Percentiles rank a stretch among this genome's conserved stretches.
Conservation (phyloP, 2,888 invertebrate genomes). For the Drosophila ustulata region DNA sequence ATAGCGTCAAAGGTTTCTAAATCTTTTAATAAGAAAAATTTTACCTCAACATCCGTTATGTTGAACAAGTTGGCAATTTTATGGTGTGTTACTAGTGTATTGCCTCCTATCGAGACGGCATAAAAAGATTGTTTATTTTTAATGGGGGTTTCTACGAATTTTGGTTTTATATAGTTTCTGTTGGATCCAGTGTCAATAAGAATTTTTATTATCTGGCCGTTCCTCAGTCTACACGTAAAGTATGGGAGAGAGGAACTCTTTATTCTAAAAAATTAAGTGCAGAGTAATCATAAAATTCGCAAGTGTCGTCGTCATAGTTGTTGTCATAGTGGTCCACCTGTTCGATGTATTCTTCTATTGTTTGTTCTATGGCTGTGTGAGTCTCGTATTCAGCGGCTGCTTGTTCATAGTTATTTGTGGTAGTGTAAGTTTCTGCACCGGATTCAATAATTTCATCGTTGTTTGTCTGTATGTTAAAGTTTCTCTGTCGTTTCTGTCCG, state of each 20-base stretch:
- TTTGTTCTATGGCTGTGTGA: background rate
- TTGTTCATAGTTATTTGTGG: background rate
- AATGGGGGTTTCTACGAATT: too few species aligned
- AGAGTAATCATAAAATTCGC: background rate
- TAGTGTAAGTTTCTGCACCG: background rate
- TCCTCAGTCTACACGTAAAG: background rate
- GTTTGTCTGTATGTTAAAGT: background rate
- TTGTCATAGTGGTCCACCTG: background rate
- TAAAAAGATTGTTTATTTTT: too few species aligned
- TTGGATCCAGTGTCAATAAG: too few species aligned
- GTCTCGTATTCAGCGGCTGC: background rate
- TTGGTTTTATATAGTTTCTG: too few species aligned
- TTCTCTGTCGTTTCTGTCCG: conserved; percentile 1
- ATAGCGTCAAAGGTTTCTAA: too few species aligned
- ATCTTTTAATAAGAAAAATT: too few species aligned
- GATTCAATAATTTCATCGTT: background rate
- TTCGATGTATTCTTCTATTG: background rate
- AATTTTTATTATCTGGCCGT: too few species aligned
- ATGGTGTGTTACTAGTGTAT: too few species aligned
- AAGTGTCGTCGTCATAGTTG: too few species aligned
- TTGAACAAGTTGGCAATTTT: too few species aligned
- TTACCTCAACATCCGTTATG: too few species aligned
- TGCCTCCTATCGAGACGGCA: too few species aligned
- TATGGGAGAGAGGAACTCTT: conserved; percentile 1
- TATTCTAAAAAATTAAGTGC: conserved; percentile 8